Conservation (phyloP, 2,113 vertebrate species). For the Morone chrysops region DNA sequence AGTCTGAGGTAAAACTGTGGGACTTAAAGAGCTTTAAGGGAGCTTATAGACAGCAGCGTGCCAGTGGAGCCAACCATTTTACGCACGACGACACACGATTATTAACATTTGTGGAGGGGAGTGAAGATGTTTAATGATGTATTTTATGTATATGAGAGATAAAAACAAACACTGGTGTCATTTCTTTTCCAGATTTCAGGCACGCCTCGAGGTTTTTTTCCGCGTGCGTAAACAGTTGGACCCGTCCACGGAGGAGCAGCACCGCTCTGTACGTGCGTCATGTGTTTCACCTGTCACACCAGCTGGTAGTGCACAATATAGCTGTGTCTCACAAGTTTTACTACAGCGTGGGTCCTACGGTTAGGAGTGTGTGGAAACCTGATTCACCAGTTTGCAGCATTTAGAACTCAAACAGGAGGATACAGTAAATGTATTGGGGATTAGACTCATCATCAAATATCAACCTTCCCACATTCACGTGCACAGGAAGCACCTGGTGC, state of each 20-base stretch:
- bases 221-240: conserved; percentile 2
- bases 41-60: conserved; percentile 65
- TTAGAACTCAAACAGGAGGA: not conserved
- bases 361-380: not conserved
- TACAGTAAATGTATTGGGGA: not conserved
- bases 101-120: not conserved
- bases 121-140: not conserved
- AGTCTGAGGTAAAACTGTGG: conserved; percentile 41
- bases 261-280: not conserved
- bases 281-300: not conserved
- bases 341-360: not conserved
- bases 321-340: not conserved
- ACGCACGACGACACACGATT: not conserved
- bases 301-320: not conserved
- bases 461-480: not conserved
- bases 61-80: conserved; percentile 58
- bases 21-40: conserved; percentile 57
- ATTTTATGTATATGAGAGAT: not conserved
- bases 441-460: no score
- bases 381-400: no score
- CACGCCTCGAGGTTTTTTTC: not conserved
- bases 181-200: not conserved
- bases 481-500: not conserved
- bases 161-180: not conserved
- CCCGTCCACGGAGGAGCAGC: not conserved